These are phyloP conservation scores for Podotricha telesiphe DNA, from an alignment of 2,888 invertebrate genomes.

Conservation along the genomic window DNA sequence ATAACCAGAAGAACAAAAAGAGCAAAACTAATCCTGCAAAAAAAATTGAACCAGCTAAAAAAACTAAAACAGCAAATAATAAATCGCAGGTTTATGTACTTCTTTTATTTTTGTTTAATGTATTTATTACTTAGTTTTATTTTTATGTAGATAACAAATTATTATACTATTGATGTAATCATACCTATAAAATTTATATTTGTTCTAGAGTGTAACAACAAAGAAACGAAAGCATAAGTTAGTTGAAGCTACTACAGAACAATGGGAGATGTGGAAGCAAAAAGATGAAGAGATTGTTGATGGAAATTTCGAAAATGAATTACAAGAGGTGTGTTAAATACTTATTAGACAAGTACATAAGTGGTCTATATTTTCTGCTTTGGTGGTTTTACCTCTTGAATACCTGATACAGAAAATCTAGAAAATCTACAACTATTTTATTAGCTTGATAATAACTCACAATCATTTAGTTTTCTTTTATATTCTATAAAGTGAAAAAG, in stretches of 20 bases:
- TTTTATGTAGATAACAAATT: background rate
- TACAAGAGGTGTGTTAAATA: slow-evolving; percentile 82
- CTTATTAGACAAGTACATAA: too few relatives aligned
- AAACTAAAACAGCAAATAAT: slow-evolving; percentile 54
- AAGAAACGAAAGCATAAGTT: slow-evolving; percentile 80
- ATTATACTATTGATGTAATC: background rate
- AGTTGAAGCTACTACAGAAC: slow-evolving; percentile 74
- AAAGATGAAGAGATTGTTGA: slow-evolving; percentile 87
- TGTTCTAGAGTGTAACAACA: slow-evolving; percentile 51
- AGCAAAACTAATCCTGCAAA: slow-evolving; percentile 65
- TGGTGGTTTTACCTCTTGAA: too few relatives aligned
- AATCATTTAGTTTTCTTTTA: too few relatives aligned
- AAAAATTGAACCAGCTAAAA: slow-evolving; percentile 68
- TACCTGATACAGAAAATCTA: too few relatives aligned
- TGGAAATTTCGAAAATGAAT: slow-evolving; percentile 82
- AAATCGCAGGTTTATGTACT: slow-evolving; percentile 60
- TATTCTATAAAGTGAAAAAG: too few relatives aligned
- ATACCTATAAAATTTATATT: slow-evolving; percentile 5
- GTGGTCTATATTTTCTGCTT: too few relatives aligned
- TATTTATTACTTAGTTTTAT: background rate
- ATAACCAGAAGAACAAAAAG: slow-evolving; percentile 71
- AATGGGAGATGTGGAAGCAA: slow-evolving; percentile 90
- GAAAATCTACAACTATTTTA: too few relatives aligned
- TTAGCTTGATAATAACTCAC: too few relatives aligned
- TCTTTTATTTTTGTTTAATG: background rate